Base-by-base conservation (phyloP, 2,797 vertebrate species). In the Argya squamiceps region DNA sequence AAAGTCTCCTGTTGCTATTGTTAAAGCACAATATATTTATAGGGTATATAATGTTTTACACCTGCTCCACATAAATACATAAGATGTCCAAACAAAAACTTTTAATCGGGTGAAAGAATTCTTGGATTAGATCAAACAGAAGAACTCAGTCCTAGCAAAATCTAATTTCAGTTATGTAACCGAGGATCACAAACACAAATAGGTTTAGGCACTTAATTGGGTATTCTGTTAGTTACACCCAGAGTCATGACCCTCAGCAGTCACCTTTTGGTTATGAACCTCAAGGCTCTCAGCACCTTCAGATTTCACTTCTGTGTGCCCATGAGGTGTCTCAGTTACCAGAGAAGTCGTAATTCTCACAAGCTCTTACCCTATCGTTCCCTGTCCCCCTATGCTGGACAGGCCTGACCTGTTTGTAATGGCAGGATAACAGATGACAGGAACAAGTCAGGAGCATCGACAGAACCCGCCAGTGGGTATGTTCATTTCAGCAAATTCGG, bases 381-480 rank as follows among this genome's bases (percentile, higher is more conserved):
- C 43, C 11, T 30, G 15, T n/a, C 24, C 14, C 32, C 59, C 16
- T 2, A 24, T 12, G 9, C 11, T 67, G 34, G 52, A 39, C 8
- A 55, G 30, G 11, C 8, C 41, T 55, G 46, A 24, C 29, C 18
- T 41, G 17, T 50, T 50, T n/a, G 22, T 16, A 55, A 12, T 58
- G 39, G 32, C 12, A 76, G 29, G n/a, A 55, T 43, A 20, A 36
- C 12, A 32, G 47, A 34, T 2, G 8, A 50, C 3, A 17, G 50
- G 23, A 71, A 12, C 9, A n/a, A 56, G 21, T 50, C 39, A 58
- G 77, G n/a, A 73, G 7, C 7, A 0, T 8, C 5, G 16, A 27
- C 24, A 4, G 6, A 76, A 24, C 12, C 24, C 4, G 0, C 8
- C 50, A 63, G 8, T 3, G 6, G 36, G 15, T 22, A 4, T n/a